Evolutionary conservation across 2,888 invertebrate species (phyloP).

Genomic region (Phania funesta): DNA sequence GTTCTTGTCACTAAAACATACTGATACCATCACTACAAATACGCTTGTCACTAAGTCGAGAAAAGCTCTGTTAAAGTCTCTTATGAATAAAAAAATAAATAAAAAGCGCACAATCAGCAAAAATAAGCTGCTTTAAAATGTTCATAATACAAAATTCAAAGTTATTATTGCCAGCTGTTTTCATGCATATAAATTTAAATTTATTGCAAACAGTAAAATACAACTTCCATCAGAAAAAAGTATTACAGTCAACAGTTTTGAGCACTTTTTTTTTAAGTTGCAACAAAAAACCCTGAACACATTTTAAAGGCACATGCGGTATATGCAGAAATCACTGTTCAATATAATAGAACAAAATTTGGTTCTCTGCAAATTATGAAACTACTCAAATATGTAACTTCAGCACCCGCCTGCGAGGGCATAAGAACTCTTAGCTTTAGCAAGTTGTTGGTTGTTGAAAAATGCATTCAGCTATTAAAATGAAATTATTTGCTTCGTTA

Average conservation of each 20-base stretch:
- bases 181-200: not conserved
- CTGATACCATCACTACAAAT: no score
- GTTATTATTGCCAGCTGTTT: constrained; percentile 31
- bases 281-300: not conserved
- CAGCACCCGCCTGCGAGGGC: not conserved
- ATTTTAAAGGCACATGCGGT: not conserved
- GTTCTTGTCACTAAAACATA: no score
- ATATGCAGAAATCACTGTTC: not conserved
- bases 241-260: not conserved
- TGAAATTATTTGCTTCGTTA: constrained; percentile 54
- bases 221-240: not conserved
- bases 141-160: constrained; percentile 18
- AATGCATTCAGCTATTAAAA: constrained; percentile 49
- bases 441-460: not conserved
- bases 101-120: not conserved
- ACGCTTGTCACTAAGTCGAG: no score
- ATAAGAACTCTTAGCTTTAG: not conserved
- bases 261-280: not conserved
- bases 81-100: not conserved
- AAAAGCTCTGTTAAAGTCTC: not conserved
- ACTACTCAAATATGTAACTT: not conserved
- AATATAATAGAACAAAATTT: not conserved
- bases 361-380: not conserved
- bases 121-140: constrained; percentile 21
- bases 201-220: not conserved